A percentile compares a stretch with the other conserved stretches of the same genome.
phyloP scores from a whole-genome alignment of 1,140 invertebrate species.

The Plectus sambesii region DNA sequence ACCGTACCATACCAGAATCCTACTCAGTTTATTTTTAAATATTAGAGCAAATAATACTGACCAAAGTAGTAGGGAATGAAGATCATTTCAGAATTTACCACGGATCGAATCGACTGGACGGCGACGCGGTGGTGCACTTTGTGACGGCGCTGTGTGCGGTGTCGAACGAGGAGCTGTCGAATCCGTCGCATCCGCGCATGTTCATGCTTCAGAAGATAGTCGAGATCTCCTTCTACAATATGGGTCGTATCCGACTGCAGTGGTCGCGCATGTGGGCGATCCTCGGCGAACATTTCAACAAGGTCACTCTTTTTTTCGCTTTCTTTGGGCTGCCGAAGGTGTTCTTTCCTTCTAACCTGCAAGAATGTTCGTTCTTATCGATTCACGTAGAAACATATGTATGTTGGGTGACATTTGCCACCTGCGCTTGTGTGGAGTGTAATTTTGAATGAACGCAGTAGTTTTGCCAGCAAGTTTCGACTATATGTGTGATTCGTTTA shows the following conservation, averaged over 20 bases:
- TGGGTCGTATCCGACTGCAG: conserved; percentile 93
- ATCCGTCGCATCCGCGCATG: conserved; percentile 73
- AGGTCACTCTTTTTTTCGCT: no score
- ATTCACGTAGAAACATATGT: no score
- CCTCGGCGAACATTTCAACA: conserved; percentile 57
- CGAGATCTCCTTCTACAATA: conserved; percentile 99
- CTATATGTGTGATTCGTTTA: no score
- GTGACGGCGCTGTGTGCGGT: conserved; percentile 86
- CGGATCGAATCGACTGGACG: conserved; percentile 84
- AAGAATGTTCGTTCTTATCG: background rate
- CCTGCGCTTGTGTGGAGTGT: no score
- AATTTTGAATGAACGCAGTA: no score
- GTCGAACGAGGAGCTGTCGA: conserved; percentile 80
- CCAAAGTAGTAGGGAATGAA: no score
- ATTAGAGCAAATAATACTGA: no score
- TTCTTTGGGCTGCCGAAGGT: background rate
- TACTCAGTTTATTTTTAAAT: conserved; percentile 1
- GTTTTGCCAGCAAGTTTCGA: no score
- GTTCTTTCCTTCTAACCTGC: background rate
- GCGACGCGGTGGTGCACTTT: conserved; percentile 94
- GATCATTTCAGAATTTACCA: conserved; percentile 60
- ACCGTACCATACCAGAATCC: no score
- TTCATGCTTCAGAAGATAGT: conserved; percentile 98
- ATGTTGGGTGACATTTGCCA: no score
- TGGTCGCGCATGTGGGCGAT: conserved; percentile 96